Base-by-base conservation (phyloP, 2,888 invertebrate genomes). In the Polydrusus tereticollis region DNA sequence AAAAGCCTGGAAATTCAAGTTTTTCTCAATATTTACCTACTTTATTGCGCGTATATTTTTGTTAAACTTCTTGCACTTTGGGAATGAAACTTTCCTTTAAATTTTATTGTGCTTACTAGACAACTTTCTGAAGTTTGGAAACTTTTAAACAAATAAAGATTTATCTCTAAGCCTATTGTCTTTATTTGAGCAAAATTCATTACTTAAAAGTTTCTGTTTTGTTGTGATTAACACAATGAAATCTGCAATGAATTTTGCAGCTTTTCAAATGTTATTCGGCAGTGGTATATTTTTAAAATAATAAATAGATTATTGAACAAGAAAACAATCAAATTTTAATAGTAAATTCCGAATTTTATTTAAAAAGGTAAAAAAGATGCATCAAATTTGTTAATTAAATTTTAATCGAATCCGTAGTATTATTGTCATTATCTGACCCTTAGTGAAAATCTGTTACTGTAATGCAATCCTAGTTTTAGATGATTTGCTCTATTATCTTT, bases 61-160 rank as follows among this genome's bases (percentile, higher is more conserved):
- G 3, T 41, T 41, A 16, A 41, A n/a, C 14, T 16, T 41, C 14
- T 2, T 41, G 6, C n/a, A 16, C 7, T 4, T 16, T 41, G n/a
- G 14, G 1, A 41, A 41, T 3, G 6, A 14, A 41, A 41, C 16
- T 14, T 14, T 6, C 16, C 5, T 16, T 16, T 16, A 41, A 41
- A 41, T 41, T 41, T 41, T 41, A 41, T 41, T 41, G 14, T 16
- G 16, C 16, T 41, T 16, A 41, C 36, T 41, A 41, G 41, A 41
- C 16, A 5, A 16, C 41, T 41, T 41, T 41, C 41, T 16, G 16
- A 41, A 41, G 41, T 41, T 41, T 2, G 6, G 14, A 7, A 41
- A 41, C 41, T 41, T 41, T 41, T 41, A 41, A 41, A n/a, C 41
- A 41, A 41, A 41, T n/a, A 41, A 14, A 41, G 41, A 41, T 41